Base-by-base conservation (phyloP, 2,113 vertebrate species). In the Lepus timidus region DNA sequence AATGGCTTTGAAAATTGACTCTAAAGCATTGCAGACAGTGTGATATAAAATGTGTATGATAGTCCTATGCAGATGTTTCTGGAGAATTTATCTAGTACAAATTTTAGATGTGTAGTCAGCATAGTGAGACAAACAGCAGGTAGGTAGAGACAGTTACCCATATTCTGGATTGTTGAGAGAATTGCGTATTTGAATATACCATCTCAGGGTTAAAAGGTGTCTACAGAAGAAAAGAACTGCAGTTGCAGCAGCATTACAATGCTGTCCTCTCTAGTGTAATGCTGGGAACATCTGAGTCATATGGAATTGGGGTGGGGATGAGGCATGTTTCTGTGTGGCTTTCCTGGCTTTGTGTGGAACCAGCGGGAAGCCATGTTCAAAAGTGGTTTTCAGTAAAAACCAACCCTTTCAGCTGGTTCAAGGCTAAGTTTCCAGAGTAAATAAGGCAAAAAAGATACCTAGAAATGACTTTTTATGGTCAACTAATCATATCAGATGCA, bases 61-160 rank as follows among this genome's bases (percentile, higher is more conserved):
- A 6, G 51, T 76, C n/a, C 61, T 61, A 64, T 80, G 86, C 65
- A 75, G 61, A 31, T 23, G 58, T 90, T 62, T 49, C 13, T 31
- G 65, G 67, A 22, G 65, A 62, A 81, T 76, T 49, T 61, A 67
- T 78, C 82, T 29, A 2, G 10, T 82, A 36, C 0, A 31, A 76
- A 65, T 78, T 91, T 68, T 20, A 70, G 39, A 76, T 74, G 71
- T 95, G 82, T 88, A 61, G 68, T 79, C 9, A 36, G 67, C 76
- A 74, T 67, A 58, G 39, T 5, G 39, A 91, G 83, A 87, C 95
- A 95, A 74, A 65, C 84, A 44, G 87, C 62, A 95, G 52, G 78
- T 68, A 55, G 75, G 80, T 3, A 49, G 64, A 91, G 31, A 80
- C 83, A 62, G 64, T 84, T 91, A 64, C 80, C 88, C 88, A 12